Evolutionary conservation across 2,113 vertebrate species (phyloP), one percentile per base, ranked within the genome.

Genomic region (Ploceus nigricollis): DNA sequence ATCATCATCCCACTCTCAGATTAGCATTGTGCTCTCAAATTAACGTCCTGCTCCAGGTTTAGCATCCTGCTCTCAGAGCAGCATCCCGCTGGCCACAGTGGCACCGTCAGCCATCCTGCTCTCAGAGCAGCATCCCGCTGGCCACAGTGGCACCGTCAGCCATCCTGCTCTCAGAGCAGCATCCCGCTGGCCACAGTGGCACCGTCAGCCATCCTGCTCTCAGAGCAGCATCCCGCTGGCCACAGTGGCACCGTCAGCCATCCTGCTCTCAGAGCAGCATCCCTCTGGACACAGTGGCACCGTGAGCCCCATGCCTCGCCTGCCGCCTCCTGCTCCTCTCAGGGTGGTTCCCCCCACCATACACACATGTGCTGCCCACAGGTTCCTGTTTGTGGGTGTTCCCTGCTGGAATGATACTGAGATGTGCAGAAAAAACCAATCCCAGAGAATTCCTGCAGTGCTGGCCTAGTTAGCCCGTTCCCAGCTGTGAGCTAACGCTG

Each of bases 341-440:
- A 0, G 0, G 0, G 37, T 31, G 20, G 5, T 44, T 81, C 13
- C 15, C 28, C 24, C 28, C 30, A 4, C 6, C 53, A 31, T 31
- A 15, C 20, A 3, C 81, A 3, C 72, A 2, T 33, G 37, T 30
- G 48, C 8, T 7, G 4, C 20, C 2, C 39, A 30, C 56, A 24
- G 30, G 1, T 17, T 72, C 35, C 82, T 33, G 42, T 35, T 89
- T 56, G 60, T 0, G 1, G 73, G 70, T 78, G 73, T 39, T 94
- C 70, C 69, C 60, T 54, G 73, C 72, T 13, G 4, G 60, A 65
- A 37, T 10, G 82, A 82, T 25, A 25, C 51, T 2, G 60, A 87
- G 53, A 84, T 0, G 0, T 2, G 18, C n/a, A 33, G 60, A 3
- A 68, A 30, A 27, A 58, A 24, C 3, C 40, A 50, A 50, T 82